These are phyloP conservation scores for Alligator mississippiensis DNA, from an alignment of 2,113 vertebrate genomes.

Conservation along the genomic window DNA sequence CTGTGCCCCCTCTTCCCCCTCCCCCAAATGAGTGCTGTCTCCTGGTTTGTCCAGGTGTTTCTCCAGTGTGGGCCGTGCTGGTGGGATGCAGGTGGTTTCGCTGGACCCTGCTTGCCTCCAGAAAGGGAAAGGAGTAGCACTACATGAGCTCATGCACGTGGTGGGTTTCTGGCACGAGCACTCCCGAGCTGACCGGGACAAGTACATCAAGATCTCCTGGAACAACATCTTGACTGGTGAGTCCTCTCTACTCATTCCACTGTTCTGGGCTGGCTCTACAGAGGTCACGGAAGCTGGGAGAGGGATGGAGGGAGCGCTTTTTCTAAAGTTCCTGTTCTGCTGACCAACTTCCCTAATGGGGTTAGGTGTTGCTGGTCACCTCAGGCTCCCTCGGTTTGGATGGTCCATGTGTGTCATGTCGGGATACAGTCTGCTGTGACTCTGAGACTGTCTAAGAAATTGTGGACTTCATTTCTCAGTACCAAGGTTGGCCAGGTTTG, in stretches of 20 bases:
- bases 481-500: too few species aligned
- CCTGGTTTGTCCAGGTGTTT: constrained; percentile 78
- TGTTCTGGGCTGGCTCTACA: too few species aligned
- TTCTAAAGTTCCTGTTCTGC: too few species aligned
- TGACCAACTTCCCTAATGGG: too few species aligned
- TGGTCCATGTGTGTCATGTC: too few species aligned
- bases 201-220: constrained; percentile 67
- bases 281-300: too few species aligned
- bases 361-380: too few species aligned
- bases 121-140: constrained; percentile 75
- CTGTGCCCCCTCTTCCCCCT: too few species aligned
- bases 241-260: background rate
- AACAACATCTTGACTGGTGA: constrained; percentile 76
- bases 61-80: constrained; percentile 74
- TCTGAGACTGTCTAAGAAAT: too few species aligned
- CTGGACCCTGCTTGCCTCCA: constrained; percentile 58
- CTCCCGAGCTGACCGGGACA: constrained; percentile 74
- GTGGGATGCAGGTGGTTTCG: constrained; percentile 76
- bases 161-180: constrained; percentile 86
- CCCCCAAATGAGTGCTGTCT: background rate
- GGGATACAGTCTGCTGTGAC: too few species aligned
- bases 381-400: background rate
- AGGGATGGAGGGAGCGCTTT: background rate
- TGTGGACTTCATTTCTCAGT: too few species aligned
- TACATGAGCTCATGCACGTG: constrained; percentile 83